Base-by-base conservation (phyloP, 2,113 vertebrate species). In the Ammodramus savannarum region DNA sequence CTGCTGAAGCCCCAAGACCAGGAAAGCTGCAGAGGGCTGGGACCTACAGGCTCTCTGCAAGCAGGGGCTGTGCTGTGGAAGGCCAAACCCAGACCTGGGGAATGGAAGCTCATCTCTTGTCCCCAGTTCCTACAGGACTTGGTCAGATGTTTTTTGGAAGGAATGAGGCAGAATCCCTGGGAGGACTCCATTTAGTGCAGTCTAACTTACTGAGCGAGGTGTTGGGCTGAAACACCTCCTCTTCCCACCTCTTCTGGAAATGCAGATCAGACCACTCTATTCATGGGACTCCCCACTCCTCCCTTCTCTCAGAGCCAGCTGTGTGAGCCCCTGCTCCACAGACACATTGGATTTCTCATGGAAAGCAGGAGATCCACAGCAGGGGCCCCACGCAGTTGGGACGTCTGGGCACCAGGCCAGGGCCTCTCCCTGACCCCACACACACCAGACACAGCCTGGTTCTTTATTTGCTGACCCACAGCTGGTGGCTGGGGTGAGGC, bases 301-400 rank as follows among this genome's bases (percentile, higher is more conserved):
- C 67, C n/a, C 6, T 57, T 77, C 69, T 66, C 39, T 87, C 81
- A 72, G 65, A 32, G 31, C 19, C 84, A 81, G 84, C 73, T 94
- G 65, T 41, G 61, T 77, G 68, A 81, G 46, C 17, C 48, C 59
- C 38, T 23, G 46, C 51, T 38, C n/a, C 59, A 66, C 43, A 69
- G 23, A 22, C 57, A 72, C 52, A 5, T 3, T 3, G 0, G 25
- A 31, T 67, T 71, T 84, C 68, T 74, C 80, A 66, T 0, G 0
- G 41, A 41, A 58, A 76, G 44, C 9, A 3, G 26, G 57, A 87
- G 31, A 27, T 39, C 71, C 75, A n/a, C 58, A 32, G 34, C 39
- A 68, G 26, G 44, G 58, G 63, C 49, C 85, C 17, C 44, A 39
- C 3, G 0, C 68, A 38, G 59, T 66, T 57, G 79, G 59, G 89